Conservation (phyloP, 2,888 invertebrate species). For the Pantelozetes paolii region DNA sequence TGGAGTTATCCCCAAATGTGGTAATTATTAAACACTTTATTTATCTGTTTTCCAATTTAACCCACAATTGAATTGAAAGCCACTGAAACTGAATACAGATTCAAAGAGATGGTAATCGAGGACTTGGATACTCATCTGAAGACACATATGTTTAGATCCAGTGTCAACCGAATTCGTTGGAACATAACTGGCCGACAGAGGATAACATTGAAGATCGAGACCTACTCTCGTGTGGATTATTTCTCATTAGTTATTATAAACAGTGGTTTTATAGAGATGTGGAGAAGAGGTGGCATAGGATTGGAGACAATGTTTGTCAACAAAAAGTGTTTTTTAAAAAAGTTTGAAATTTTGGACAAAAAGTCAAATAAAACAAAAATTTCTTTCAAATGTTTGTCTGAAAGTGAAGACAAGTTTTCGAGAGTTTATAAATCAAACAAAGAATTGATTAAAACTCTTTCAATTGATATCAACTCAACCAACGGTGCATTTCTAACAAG, state of each 20-base stretch:
- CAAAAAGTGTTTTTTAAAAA: background rate
- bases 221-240: background rate
- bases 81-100: background rate
- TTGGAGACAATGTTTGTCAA: background rate
- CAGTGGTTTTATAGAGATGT: too few relatives aligned
- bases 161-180: background rate
- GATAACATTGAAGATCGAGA: background rate
- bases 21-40: background rate
- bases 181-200: background rate
- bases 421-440: too few relatives aligned
- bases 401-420: background rate
- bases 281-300: background rate
- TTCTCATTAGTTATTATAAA: background rate
- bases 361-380: slow-evolving; percentile 6
- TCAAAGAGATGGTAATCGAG: background rate
- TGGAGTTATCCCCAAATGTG: background rate
- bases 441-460: too few relatives aligned
- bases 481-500: too few relatives aligned
- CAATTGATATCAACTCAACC: too few relatives aligned
- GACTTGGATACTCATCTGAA: background rate
- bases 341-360: background rate
- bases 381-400: background rate
- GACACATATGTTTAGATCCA: background rate
- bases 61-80: background rate
- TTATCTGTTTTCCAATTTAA: too few relatives aligned